Base-by-base conservation (phyloP, 2,888 invertebrate genomes). In the Pomacea canaliculata region DNA sequence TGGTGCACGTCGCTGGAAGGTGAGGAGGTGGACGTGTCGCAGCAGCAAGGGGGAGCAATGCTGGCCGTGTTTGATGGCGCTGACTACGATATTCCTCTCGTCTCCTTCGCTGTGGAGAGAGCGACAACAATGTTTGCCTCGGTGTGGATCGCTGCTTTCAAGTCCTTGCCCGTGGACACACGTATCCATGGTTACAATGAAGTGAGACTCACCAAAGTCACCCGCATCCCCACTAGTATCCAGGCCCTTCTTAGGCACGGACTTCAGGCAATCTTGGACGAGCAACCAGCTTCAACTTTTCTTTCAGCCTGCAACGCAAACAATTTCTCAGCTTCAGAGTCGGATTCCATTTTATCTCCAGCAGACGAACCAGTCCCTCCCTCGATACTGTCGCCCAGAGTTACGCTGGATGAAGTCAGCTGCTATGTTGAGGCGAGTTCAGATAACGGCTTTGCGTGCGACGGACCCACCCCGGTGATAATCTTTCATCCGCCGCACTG, bases 391-490 rank as follows among this genome's bases (percentile, higher is more conserved):
- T 10, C 51, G 2, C 12, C 51, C 51, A 56, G 51, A 16, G 16
- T 13, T 16, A 56, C 51, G 2, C 12, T 13, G 51, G 51, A 56
- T 56, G 51, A 56, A 56, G 19, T n/a, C 12, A n/a, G 7, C 7
- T 23, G n/a, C 9, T 51, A 51, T 19, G 9, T 59, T 0, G 73
- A 73, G 9, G 60, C 67, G 8, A 73, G 73, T 67, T 56, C 66
- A 19, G 48, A 73, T 19, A 46, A 23, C 19, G 73, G 73, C 8
- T 60, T 73, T 19, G 66, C 73, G 9, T 66, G 66, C 8, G 73
- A 73, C 48, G 73, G 73, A 13, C 73, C 73, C 46, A 19, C 56
- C 13, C 73, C 73, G 19, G 18, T 73, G n/a, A 66, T 73, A 46
- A 68, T 73, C 67, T 68, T 27, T 66, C 73, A 73, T 48, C 73